phyloP scores from a whole-genome alignment of 2,888 invertebrate species.

The Diploptera punctata region DNA sequence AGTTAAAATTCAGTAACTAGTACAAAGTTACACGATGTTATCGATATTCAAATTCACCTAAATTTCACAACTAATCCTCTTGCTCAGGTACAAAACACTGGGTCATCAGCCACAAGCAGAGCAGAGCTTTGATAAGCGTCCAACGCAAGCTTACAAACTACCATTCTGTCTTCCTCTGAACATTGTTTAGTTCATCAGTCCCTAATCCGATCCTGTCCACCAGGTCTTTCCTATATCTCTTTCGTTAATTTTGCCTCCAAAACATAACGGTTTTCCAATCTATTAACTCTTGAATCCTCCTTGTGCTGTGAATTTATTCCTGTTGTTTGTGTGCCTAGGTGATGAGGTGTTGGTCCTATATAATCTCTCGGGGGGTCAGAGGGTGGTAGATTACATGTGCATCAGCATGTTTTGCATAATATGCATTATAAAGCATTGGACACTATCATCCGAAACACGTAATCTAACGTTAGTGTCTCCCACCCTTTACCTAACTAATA shows the following conservation, averaged over 20 bases:
- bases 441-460: slow-evolving; percentile 5
- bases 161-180: neutral
- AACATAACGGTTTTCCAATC: neutral
- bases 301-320: slow-evolving; percentile 2
- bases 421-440: slow-evolving; percentile 26
- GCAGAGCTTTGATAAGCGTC: too few relatives aligned
- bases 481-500: neutral
- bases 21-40: too few relatives aligned
- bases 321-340: slow-evolving; percentile 5
- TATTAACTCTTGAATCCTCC: neutral
- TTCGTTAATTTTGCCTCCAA: neutral
- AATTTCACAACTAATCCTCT: too few relatives aligned
- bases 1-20: too few relatives aligned
- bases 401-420: slow-evolving; percentile 26
- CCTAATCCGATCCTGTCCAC: neutral
- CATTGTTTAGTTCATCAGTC: neutral
- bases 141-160: neutral
- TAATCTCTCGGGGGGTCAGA: slow-evolving; percentile 14
- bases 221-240: neutral
- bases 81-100: too few relatives aligned
- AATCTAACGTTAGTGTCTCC: neutral
- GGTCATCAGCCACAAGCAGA: too few relatives aligned
- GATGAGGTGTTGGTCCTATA: slow-evolving; percentile 25
- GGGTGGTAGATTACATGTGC: slow-evolving; percentile 17
- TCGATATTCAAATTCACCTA: too few relatives aligned